Conservation (phyloP, 1,140 invertebrate genomes). For the Saccostrea echinata region DNA sequence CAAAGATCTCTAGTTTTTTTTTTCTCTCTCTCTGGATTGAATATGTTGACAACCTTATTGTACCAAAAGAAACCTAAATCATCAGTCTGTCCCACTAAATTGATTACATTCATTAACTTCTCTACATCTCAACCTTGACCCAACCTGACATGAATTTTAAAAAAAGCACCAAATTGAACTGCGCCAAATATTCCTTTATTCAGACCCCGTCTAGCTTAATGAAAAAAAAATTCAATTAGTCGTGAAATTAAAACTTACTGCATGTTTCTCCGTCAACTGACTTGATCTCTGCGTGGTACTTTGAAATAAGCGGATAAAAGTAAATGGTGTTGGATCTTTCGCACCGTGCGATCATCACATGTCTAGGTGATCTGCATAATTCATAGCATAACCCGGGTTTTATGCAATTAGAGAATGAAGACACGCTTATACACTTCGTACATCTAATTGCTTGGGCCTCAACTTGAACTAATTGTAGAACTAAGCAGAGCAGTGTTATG, state of each 20-base stretch:
- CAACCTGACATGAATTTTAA: background rate
- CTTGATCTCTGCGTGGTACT: background rate
- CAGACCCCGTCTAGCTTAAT: background rate
- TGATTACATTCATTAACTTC: background rate
- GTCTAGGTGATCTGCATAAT: background rate
- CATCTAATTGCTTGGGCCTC: background rate
- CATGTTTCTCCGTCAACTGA: background rate
- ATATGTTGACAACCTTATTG: background rate
- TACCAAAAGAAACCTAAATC: background rate
- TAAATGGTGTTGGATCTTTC: background rate
- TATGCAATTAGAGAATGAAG: background rate
- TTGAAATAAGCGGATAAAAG: background rate
- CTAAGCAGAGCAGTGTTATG: background rate
- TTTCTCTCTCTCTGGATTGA: background rate
- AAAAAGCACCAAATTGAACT: conserved; percentile 12
- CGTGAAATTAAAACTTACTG: background rate
- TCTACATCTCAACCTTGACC: conserved; percentile 1
- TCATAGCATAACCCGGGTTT: background rate
- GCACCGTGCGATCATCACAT: background rate
- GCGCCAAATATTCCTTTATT: conserved; percentile 16
- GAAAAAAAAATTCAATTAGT: background rate
- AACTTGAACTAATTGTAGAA: background rate
- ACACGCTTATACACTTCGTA: background rate
- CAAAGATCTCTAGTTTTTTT: background rate
- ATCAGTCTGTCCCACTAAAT: background rate